Percentiles rank a stretch among this genome's conserved stretches.
phyloP scores from a whole-genome alignment of 37 sponge, comb jelly and placozoan species.

The Chondrilla cf. caribensis region DNA sequence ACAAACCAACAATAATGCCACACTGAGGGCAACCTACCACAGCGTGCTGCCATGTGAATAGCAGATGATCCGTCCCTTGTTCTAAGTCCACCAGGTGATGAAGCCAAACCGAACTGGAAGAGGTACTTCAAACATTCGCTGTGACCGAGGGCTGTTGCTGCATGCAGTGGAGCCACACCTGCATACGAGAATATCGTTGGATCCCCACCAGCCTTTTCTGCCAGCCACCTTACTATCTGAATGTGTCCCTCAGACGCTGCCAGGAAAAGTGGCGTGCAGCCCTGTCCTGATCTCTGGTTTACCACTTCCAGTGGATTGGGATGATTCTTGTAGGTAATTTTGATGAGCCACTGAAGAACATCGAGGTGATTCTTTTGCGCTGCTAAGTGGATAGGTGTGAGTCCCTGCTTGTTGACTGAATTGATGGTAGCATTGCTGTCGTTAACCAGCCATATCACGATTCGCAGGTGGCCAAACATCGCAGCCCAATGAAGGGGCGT shows the following conservation, averaged over 20 bases:
- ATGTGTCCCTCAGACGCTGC: constrained; percentile 81
- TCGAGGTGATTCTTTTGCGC: constrained; percentile 77
- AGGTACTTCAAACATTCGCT: constrained; percentile 68
- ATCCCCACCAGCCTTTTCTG: constrained; percentile 80
- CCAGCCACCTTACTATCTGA: constrained; percentile 69
- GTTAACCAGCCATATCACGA: constrained; percentile 67
- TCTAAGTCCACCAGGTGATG: constrained; percentile 63
- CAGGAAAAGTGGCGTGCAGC: constrained; percentile 85
- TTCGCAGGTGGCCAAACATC: constrained; percentile 71
- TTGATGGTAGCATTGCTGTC: constrained; percentile 73
- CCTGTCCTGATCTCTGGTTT: constrained; percentile 77
- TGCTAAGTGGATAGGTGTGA: constrained; percentile 81
- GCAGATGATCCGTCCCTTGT: constrained; percentile 68
- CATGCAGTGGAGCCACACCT: constrained; percentile 81
- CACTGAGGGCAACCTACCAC: too few species aligned
- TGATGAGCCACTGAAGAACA: constrained; percentile 61
- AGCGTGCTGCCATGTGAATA: constrained; percentile 73
- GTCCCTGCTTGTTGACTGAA: constrained; percentile 56
- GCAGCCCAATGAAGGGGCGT: constrained; percentile 96
- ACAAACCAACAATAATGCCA: too few species aligned
- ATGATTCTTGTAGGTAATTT: constrained; percentile 38
- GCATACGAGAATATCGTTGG: constrained; percentile 57
- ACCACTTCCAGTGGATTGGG: constrained; percentile 50
- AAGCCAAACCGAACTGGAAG: constrained; percentile 70
- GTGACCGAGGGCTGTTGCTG: constrained; percentile 74